Conservation (phyloP, 2,113 vertebrate species). For the Ibidorhyncha struthersii region DNA sequence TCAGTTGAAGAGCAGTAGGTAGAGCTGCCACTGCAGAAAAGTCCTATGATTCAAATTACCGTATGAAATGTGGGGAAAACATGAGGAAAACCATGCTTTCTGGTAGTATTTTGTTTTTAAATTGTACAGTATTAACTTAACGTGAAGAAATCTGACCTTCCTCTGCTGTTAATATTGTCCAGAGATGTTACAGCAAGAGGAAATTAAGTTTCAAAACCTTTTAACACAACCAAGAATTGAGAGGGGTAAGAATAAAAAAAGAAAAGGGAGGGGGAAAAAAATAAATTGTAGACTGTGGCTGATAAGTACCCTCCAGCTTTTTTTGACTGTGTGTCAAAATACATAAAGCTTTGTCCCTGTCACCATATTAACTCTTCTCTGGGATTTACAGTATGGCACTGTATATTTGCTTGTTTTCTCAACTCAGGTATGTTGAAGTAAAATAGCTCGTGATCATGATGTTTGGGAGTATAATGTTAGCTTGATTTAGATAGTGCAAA, state of each 20-base stretch:
- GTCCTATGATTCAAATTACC: neutral
- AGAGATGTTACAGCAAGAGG: neutral
- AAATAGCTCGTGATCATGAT: neutral
- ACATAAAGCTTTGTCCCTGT: neutral
- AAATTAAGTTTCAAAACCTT: conserved; percentile 10
- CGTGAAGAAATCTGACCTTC: neutral
- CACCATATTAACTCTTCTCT: neutral
- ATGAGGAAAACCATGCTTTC: neutral
- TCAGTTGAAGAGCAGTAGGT: neutral
- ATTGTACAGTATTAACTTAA: neutral
- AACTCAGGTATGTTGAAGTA: neutral
- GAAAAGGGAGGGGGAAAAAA: neutral
- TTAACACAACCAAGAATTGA: neutral
- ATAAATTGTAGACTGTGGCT: neutral
- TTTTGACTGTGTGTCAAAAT: neutral
- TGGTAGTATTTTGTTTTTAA: neutral
- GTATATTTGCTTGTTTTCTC: neutral
- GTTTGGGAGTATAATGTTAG: neutral
- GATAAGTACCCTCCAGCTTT: neutral
- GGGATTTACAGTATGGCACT: neutral
- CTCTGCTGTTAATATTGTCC: neutral
- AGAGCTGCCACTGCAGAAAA: neutral
- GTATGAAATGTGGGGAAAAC: neutral
- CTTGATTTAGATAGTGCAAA: neutral
- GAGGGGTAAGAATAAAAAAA: neutral